Conservation (phyloP, 2,888 invertebrate genomes). For the Augochlorella aurata region DNA sequence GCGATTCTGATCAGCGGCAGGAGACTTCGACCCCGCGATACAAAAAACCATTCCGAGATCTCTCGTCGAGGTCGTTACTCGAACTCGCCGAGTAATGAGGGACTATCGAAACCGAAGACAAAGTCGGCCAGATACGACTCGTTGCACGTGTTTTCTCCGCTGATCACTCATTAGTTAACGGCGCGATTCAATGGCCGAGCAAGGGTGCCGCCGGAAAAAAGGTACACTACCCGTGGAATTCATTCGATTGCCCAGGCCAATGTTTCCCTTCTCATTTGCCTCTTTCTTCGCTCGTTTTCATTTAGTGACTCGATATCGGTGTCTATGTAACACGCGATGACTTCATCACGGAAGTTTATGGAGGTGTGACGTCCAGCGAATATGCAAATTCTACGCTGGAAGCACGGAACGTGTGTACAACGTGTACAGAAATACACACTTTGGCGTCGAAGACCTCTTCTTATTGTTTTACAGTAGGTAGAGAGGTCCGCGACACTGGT, state of each 20-base stretch:
- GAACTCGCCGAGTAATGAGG: constrained; percentile 71
- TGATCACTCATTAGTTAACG: constrained; percentile 65
- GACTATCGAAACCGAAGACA: constrained; percentile 65
- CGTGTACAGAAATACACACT: too few relatives aligned
- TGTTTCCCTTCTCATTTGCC: too few relatives aligned
- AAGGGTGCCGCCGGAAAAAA: not conserved
- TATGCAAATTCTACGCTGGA: too few relatives aligned
- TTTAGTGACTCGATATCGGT: too few relatives aligned
- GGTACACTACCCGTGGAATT: constrained; percentile 6
- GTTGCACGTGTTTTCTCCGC: constrained; percentile 59
- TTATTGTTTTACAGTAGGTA: too few relatives aligned
- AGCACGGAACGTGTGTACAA: too few relatives aligned
- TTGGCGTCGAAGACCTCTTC: too few relatives aligned
- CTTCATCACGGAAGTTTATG: too few relatives aligned
- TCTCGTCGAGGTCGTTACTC: constrained; percentile 70
- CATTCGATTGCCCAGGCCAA: constrained; percentile 22
- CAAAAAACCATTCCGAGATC: constrained; percentile 70
- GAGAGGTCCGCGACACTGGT: too few relatives aligned
- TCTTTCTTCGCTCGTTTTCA: not conserved
- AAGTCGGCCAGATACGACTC: constrained; percentile 50
- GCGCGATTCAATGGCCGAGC: constrained; percentile 19
- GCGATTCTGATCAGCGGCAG: constrained; percentile 72
- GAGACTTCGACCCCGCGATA: constrained; percentile 68
- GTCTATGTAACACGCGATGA: too few relatives aligned
- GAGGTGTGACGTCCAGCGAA: too few relatives aligned